These are phyloP conservation scores for Drosophila orena DNA, from an alignment of 1,140 invertebrate genomes.

Conservation along the genomic window DNA sequence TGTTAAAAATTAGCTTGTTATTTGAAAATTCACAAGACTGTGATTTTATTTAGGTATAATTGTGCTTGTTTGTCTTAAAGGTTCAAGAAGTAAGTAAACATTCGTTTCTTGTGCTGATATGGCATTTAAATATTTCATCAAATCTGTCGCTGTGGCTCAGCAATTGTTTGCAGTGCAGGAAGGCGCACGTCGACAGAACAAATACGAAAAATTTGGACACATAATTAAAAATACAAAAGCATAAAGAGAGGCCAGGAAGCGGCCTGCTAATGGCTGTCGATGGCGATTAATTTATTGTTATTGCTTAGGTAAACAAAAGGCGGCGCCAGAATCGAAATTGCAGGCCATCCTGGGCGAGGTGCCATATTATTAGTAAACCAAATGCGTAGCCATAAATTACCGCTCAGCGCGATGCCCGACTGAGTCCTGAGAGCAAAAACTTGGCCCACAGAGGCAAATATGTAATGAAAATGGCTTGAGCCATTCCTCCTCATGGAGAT, in stretches of 20 bases:
- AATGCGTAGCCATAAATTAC: slow-evolving; percentile 83
- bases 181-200: slow-evolving; percentile 11
- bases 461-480: slow-evolving; percentile 65
- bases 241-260: slow-evolving; percentile 43
- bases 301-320: slow-evolving; percentile 81
- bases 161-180: neutral
- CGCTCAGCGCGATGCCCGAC: slow-evolving; percentile 65
- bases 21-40: no score
- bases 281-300: slow-evolving; percentile 80
- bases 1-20: neutral
- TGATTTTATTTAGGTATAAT: neutral
- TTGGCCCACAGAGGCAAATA: slow-evolving; percentile 47
- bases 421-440: slow-evolving; percentile 60
- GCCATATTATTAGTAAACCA: slow-evolving; percentile 76
- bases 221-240: slow-evolving; percentile 82
- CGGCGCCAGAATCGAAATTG: slow-evolving; percentile 55
- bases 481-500: slow-evolving; percentile 10
- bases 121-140: no score
- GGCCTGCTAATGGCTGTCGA: slow-evolving; percentile 63
- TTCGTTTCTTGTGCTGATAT: no score
- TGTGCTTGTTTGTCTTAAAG: no score
- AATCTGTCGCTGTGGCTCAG: neutral
- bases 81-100: no score
- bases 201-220: slow-evolving; percentile 71
- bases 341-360: slow-evolving; percentile 11